Conservation (phyloP, 2,113 vertebrate species). For the Pandion haliaetus region DNA sequence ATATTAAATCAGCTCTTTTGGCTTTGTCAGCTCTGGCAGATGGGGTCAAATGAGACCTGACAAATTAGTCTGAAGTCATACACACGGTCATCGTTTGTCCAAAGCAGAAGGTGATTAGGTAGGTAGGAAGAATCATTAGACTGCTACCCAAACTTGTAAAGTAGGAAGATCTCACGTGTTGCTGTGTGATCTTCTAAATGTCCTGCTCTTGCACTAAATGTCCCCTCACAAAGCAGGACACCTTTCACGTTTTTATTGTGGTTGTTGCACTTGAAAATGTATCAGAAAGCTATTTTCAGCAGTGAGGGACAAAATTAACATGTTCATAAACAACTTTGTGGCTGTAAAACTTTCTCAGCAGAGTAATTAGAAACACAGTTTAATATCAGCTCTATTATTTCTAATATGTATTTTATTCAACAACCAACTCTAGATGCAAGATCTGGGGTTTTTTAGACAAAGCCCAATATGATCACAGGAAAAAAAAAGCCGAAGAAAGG, state of each 20-base stretch:
- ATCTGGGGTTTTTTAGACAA: background rate
- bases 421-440: background rate
- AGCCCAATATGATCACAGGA: background rate
- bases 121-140: background rate
- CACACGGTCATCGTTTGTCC: background rate
- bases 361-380: background rate
- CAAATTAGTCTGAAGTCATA: background rate
- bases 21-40: background rate
- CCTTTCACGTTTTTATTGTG: background rate
- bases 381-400: background rate
- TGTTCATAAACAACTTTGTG: background rate
- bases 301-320: background rate
- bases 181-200: background rate
- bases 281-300: background rate
- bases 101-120: background rate
- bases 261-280: background rate
- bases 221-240: background rate
- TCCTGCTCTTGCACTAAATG: background rate
- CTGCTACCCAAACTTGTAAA: background rate
- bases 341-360: background rate
- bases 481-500: background rate
- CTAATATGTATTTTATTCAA: background rate
- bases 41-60: background rate
- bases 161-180: background rate
- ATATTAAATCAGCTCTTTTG: background rate